Evolutionary conservation across 2,888 invertebrate genomes (phyloP).

Genomic region (Microplitis deprimator): DNA sequence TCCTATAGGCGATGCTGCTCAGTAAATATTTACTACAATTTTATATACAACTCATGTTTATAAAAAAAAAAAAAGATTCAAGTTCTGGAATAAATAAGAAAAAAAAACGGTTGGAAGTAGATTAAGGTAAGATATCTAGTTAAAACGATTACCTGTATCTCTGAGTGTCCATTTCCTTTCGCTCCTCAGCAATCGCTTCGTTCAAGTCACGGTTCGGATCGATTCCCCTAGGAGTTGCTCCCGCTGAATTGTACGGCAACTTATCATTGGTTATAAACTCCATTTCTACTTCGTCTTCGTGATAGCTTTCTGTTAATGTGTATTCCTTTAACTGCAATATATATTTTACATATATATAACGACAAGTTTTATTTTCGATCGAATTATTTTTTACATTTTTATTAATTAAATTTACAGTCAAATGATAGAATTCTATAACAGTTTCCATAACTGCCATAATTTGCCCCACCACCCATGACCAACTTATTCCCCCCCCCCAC

Average conservation of each 20-base stretch:
- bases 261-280: constrained; percentile 68
- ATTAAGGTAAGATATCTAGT: constrained; percentile 21
- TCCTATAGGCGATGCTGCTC: no score
- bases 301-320: constrained; percentile 89
- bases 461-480: no score
- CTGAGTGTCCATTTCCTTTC: constrained; percentile 76
- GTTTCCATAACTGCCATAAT: no score
- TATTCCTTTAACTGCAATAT: constrained; percentile 84
- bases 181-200: constrained; percentile 85
- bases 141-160: constrained; percentile 65
- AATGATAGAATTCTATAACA: no score
- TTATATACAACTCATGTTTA: no score
- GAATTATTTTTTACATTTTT: no score
- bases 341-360: not conserved
- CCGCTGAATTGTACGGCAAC: constrained; percentile 51
- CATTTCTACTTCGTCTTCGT: constrained; percentile 80
- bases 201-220: constrained; percentile 81
- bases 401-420: no score
- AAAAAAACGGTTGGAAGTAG: constrained; percentile 24
- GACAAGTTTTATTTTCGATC: no score
- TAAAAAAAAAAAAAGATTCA: not conserved
- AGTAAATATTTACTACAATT: no score
- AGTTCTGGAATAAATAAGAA: not conserved
- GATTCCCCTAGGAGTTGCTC: constrained; percentile 74
- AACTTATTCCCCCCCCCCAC: no score